Base-by-base conservation (phyloP, 1,140 invertebrate genomes). In the Rhyacophila brunnea region DNA sequence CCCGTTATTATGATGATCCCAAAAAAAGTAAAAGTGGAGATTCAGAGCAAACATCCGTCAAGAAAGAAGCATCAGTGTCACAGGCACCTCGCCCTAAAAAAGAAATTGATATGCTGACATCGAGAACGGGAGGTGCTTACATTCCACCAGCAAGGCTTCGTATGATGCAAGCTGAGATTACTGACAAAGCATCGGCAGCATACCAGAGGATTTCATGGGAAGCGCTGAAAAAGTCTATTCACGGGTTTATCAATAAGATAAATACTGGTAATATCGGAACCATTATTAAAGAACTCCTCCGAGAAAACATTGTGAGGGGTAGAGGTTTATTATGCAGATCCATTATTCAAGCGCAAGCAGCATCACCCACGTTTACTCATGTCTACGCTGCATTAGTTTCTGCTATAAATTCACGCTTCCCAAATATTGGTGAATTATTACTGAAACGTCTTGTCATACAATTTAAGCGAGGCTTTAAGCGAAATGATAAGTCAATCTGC, bases 121-220 rank as follows among this genome's bases (percentile, higher is more conserved):
- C 91, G 0, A 84, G 85, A 70, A 97, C 95, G 23, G 95, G 95
- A 40, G 96, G 96, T 52, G 96, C 97, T 6, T 99, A 99, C 66
- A 99, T 99, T 68, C 98, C 97, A 1, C 97, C 97, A 2, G 96
- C 96, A 0, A 95, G 92, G 72, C 77, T 99, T 6, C 82, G 89
- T 42, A 83, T 96, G 83, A 94, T 99, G 92, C 94, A 98, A 80
- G 90, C 89, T 0, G 86, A 90, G 71, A 96, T 97, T 15, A 94
- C 90, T 0, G 95, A 98, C 68, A 98, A 98, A 77, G 84, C 87
- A 1, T 93, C 92, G 64, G 85, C 87, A 10, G 91, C 92, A 7
- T 99, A 95, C 79, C 98, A 99, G 76, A 81, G 97, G 64, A 87
- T 99, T 10, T 90, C 96, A 1, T 99, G 97, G 98, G 97, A 99